Evolutionary conservation across 2,113 vertebrate genomes (phyloP), one percentile per base, ranked within the genome.

Genomic region (Monopterus albus): DNA sequence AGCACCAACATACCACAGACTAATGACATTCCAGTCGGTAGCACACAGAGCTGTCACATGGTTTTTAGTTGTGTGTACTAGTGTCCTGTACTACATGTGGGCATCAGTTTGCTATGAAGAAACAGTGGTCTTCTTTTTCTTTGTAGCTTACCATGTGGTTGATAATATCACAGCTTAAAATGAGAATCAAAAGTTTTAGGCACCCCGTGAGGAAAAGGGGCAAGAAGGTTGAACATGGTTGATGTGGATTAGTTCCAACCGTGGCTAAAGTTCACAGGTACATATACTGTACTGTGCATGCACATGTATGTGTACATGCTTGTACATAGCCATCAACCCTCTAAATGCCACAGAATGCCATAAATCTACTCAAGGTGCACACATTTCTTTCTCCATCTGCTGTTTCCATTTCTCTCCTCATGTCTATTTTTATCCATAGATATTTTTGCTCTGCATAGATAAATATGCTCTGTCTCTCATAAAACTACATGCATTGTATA

Each of bases 1-100:
- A 68, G 78, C 78, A 68, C 75, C 70, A 33, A 47, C 49, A 46
- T 56, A 57, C 62, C 50, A 23, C 62, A 61, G 72, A 72, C 79
- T 89, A 66, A 82, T 81, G 74, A 58, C 59, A 49, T 79, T 78
- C 73, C 62, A 70, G 62, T 79, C 69, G 38, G 55, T 66, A 75
- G 75, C 65, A 31, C 47, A 17, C 66, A 72, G 50, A 28, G 52
- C 57, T 35, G 42, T 51, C 28, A 43, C 38, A 13, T 45, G 40
- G 26, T 42, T 55, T 66, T 58, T 45, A 20, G 47, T 23, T 68
- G 3, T 23, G 33, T 36, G 55, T 31, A 21, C 50, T 42, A n/a
- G 31, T 35, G 17, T 26, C 21, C 1, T 61, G 3, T 9, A 64
- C 28, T 40, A 52, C 60, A 55, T 21, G 9, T 57, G 60, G 53